Conservation (phyloP, 2,113 vertebrate genomes). For the Oplegnathus fasciatus region DNA sequence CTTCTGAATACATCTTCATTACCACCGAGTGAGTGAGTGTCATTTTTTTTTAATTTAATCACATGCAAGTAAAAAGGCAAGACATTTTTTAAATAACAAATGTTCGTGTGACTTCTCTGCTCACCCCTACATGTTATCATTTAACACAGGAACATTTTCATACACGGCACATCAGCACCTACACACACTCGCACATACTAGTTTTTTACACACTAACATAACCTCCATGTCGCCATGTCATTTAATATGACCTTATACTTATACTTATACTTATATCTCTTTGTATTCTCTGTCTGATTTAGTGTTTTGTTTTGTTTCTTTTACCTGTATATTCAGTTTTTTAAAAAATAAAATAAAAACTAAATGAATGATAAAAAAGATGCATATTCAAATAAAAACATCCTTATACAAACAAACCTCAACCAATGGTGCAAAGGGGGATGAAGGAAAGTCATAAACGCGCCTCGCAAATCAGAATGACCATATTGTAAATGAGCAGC, state of each 20-base stretch:
- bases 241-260: background rate
- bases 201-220: no score
- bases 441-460: background rate
- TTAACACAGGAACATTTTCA: background rate
- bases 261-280: background rate
- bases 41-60: background rate
- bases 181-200: background rate
- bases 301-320: background rate
- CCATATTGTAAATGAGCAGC: background rate
- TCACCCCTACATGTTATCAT: background rate
- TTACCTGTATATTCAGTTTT: background rate
- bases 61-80: background rate
- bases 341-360: background rate
- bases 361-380: background rate
- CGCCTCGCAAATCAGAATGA: background rate
- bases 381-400: constrained; percentile 48
- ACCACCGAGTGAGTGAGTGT: background rate
- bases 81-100: background rate
- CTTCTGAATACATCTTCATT: background rate
- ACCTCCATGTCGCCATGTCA: background rate
- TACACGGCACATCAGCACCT: background rate
- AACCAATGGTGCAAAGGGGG: background rate
- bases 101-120: background rate
- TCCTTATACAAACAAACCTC: constrained; percentile 8
- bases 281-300: background rate